These are phyloP conservation scores for Leucoraja erinaceus DNA, from an alignment of 2,113 vertebrate genomes.

Conservation along the genomic window DNA sequence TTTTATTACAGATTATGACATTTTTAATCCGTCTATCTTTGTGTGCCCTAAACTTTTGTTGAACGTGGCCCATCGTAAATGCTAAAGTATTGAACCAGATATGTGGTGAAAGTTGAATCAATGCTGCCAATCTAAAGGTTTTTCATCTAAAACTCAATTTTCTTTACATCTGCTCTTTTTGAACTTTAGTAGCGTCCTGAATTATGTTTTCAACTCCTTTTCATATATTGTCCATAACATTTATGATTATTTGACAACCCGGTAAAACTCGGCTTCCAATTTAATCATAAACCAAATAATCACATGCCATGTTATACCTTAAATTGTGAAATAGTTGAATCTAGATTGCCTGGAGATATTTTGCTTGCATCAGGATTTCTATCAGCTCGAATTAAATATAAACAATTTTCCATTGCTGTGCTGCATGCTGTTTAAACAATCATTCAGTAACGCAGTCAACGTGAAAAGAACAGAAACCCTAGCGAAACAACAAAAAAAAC, in stretches of 20 bases:
- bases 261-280: background rate
- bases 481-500: background rate
- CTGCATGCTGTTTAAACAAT: background rate
- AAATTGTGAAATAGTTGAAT: background rate
- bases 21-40: background rate
- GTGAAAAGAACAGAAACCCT: background rate
- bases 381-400: conserved; percentile 23
- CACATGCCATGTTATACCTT: background rate
- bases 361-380: conserved; percentile 1
- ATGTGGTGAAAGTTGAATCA: background rate
- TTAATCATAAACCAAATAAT: conserved; percentile 17
- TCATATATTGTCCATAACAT: background rate
- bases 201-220: background rate
- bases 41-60: background rate
- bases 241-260: background rate
- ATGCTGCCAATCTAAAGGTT: background rate
- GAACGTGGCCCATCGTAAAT: background rate
- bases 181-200: background rate
- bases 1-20: too few relatives aligned
- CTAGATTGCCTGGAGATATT: conserved; percentile 24
- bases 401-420: background rate
- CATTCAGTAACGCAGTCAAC: background rate
- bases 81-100: background rate
- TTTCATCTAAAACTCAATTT: background rate
- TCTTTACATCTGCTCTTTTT: background rate